Evolutionary conservation across 2,797 vertebrate species (phyloP).

Genomic region (Eleutherodactylus coqui): DNA sequence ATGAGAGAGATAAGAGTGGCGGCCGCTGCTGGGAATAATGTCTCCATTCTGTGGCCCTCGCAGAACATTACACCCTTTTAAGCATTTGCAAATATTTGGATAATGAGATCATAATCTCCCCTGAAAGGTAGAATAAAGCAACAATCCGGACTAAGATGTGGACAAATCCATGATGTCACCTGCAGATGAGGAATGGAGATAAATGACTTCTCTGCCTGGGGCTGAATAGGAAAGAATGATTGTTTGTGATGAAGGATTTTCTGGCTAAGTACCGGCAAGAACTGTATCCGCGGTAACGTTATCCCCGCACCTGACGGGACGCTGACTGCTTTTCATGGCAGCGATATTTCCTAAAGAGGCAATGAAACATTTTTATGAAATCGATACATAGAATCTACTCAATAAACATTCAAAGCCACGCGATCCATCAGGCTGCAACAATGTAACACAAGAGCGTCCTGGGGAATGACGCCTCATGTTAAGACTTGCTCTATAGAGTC

Average conservation of each 20-base stretch:
- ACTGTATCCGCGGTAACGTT: neutral
- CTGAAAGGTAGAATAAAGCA: conserved; percentile 52
- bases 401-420: conserved; percentile 6
- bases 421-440: conserved; percentile 30
- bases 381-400: conserved; percentile 34
- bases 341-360: conserved; percentile 3
- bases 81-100: conserved; percentile 60
- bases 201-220: conserved; percentile 5
- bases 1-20: neutral
- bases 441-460: neutral
- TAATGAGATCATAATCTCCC: conserved; percentile 61
- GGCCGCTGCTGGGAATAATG: neutral
- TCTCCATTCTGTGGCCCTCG: conserved; percentile 23
- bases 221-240: conserved; percentile 15
- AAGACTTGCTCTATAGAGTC: neutral
- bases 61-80: conserved; percentile 55
- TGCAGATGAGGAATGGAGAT: conserved; percentile 42
- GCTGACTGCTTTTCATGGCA: neutral
- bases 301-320: conserved; percentile 40
- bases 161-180: conserved; percentile 57
- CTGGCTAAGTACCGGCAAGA: neutral
- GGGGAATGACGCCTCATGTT: neutral
- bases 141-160: conserved; percentile 7
- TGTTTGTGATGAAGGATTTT: conserved; percentile 34
- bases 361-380: conserved; percentile 50